A percentile compares a stretch with the other conserved stretches of the same genome.
phyloP scores from a whole-genome alignment of 1,140 invertebrate species.

The Dendroctonus valens region DNA sequence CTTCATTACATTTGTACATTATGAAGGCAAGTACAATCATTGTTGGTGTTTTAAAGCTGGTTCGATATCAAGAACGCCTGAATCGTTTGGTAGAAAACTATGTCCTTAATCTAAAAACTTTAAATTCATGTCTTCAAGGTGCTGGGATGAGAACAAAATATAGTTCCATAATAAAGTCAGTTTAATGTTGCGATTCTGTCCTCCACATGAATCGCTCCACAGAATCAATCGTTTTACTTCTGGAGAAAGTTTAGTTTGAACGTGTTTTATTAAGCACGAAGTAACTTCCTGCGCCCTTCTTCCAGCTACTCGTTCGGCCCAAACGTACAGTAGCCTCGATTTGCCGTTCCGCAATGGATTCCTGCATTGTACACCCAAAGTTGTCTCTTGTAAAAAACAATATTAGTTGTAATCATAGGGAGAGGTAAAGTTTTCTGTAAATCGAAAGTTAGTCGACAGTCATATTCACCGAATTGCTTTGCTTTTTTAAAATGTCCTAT shows the following conservation, averaged over 20 bases:
- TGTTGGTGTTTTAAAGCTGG: conserved; percentile 42
- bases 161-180: conserved; percentile 44
- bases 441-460: conserved; percentile 47
- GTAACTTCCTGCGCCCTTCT: conserved; percentile 40
- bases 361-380: conserved; percentile 40
- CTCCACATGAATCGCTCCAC: conserved; percentile 49
- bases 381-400: conserved; percentile 43
- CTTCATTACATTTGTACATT: conserved; percentile 44
- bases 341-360: conserved; percentile 35
- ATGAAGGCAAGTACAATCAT: conserved; percentile 41
- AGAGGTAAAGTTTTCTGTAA: conserved; percentile 46
- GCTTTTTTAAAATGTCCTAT: conserved; percentile 25
- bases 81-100: conserved; percentile 49
- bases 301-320: conserved; percentile 37
- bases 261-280: conserved; percentile 42
- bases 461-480: conserved; percentile 17
- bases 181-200: conserved; percentile 50
- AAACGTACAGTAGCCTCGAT: conserved; percentile 35
- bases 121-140: conserved; percentile 41
- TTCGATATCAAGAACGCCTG: conserved; percentile 46
- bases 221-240: conserved; percentile 43
- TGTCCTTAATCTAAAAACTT: conserved; percentile 47
- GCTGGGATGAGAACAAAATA: conserved; percentile 36
- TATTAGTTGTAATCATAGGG: conserved; percentile 41
- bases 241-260: conserved; percentile 34